phyloP scores from a whole-genome alignment of 1,140 invertebrate genomes.

The Ericerus pela region DNA sequence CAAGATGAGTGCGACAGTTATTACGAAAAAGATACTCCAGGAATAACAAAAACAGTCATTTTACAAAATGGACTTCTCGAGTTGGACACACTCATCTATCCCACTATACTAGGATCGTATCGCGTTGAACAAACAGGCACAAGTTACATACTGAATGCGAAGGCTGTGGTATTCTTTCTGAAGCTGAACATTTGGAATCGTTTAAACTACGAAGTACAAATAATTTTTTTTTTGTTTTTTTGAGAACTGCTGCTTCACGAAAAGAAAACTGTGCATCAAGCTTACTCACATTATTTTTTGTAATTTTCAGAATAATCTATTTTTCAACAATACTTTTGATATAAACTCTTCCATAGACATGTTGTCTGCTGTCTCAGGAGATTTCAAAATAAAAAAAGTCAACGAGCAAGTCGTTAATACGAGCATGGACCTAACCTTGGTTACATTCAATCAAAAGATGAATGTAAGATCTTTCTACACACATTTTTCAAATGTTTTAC shows the following conservation, averaged over 20 bases:
- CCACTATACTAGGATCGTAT: slow-evolving; percentile 39
- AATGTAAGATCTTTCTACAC: not conserved
- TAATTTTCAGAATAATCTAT: not conserved
- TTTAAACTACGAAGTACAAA: not conserved
- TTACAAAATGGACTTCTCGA: slow-evolving; percentile 39
- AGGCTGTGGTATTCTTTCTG: not conserved
- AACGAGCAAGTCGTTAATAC: not conserved
- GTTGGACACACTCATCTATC: slow-evolving; percentile 45
- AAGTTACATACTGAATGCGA: not conserved
- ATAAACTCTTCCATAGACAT: not conserved
- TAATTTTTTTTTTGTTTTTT: not conserved
- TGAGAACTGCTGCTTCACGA: too few relatives aligned
- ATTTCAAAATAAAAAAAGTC: not conserved
- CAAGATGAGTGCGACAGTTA: not conserved
- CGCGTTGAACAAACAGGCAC: slow-evolving; percentile 30
- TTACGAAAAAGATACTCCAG: slow-evolving; percentile 1
- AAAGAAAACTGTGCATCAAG: too few relatives aligned
- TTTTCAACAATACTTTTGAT: not conserved
- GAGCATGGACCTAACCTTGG: not conserved
- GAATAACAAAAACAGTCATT: slow-evolving; percentile 11
- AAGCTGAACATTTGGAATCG: not conserved
- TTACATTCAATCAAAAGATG: not conserved
- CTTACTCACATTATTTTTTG: not conserved
- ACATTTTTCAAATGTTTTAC: too few relatives aligned
- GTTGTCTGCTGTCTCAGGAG: not conserved